Percentiles rank a stretch among this genome's conserved stretches.
Conservation (phyloP, 2,888 invertebrate species). For the Aproaerema taeniolella region DNA sequence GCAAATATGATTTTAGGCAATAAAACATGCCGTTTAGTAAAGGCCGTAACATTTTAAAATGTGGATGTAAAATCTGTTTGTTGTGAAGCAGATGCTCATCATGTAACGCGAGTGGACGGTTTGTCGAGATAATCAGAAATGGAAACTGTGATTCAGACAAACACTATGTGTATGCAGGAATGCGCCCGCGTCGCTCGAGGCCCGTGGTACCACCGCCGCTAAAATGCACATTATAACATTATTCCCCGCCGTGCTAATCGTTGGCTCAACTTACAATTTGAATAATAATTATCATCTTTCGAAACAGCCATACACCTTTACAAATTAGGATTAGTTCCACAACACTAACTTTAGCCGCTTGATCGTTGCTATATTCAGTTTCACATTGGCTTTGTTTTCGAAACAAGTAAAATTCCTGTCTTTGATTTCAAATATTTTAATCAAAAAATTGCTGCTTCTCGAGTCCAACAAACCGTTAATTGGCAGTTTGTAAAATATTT, state of each 20-base stretch:
- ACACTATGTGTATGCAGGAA: slow-evolving; percentile 29
- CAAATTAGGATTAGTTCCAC: slow-evolving; percentile 32
- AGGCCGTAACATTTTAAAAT: neutral
- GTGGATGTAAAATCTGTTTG: neutral
- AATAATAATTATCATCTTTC: slow-evolving; percentile 51
- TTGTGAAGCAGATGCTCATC: no score
- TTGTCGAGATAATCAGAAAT: slow-evolving; percentile 30
- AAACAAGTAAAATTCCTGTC: no score
- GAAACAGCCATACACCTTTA: slow-evolving; percentile 36
- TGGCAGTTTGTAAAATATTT: no score
- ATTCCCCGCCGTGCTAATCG: slow-evolving; percentile 54
- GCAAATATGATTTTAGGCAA: neutral
- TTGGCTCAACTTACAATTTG: slow-evolving; percentile 50
- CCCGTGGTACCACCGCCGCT: slow-evolving; percentile 26
- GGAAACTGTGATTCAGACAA: slow-evolving; percentile 33
- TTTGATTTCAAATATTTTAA: no score
- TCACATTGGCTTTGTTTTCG: no score
- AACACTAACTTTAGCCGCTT: neutral
- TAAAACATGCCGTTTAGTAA: neutral
- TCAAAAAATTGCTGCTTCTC: no score
- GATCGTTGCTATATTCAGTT: no score
- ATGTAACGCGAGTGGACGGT: slow-evolving; percentile 1
- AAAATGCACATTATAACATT: slow-evolving; percentile 40
- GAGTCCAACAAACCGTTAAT: no score
- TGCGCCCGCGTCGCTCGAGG: slow-evolving; percentile 32